Evolutionary conservation across 2,888 invertebrate species (phyloP).

Genomic region (Synanthedon andrenaeformis): DNA sequence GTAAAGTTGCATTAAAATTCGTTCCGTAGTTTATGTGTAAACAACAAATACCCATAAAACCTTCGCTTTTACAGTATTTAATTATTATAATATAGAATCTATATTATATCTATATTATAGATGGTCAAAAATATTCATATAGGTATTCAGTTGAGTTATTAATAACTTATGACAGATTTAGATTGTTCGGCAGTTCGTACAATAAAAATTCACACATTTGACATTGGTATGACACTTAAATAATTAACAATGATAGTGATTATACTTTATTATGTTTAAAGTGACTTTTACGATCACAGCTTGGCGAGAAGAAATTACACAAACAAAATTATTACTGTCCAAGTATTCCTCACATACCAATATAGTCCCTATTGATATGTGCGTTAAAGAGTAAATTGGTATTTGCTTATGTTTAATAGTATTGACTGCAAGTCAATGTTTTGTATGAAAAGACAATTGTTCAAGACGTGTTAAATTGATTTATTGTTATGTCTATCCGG

Average conservation of each 20-base stretch:
- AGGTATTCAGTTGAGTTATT: no score
- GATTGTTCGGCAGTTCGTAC: no score
- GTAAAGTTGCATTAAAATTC: no score
- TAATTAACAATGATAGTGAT: slow-evolving; percentile 22
- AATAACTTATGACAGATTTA: no score
- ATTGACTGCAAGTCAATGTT: background rate
- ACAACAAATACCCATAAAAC: no score
- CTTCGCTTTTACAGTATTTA: no score
- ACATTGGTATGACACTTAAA: slow-evolving; percentile 1
- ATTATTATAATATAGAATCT: no score
- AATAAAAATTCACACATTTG: no score
- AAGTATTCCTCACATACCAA: background rate
- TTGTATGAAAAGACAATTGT: slow-evolving; percentile 3
- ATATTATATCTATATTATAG: no score
- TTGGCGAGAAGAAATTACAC: slow-evolving; percentile 5
- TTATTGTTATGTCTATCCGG: slow-evolving; percentile 1
- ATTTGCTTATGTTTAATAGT: background rate
- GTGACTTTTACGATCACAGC: slow-evolving; percentile 18
- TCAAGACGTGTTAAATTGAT: slow-evolving; percentile 2
- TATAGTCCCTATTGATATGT: background rate
- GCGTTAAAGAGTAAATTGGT: background rate
- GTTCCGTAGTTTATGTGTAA: no score
- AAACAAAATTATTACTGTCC: background rate
- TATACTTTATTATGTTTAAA: slow-evolving; percentile 26
- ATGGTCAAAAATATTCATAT: no score